Base-by-base conservation (phyloP, 2,113 vertebrate genomes). In the Polypterus senegalus region DNA sequence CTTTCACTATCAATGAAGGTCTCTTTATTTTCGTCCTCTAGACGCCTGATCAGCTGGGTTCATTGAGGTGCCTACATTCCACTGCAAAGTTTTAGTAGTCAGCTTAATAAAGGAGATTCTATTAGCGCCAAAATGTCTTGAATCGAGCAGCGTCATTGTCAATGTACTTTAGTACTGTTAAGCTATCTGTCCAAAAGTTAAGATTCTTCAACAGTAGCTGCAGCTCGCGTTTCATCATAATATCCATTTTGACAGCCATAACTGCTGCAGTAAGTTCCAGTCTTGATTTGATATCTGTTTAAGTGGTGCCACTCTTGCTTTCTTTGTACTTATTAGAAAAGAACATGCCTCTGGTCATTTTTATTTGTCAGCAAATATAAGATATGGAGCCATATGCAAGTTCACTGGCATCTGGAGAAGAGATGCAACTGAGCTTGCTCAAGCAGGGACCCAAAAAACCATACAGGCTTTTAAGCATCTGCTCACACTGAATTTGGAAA, bases 181-280 rank as follows among this genome's bases (percentile, higher is more conserved):
- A 63, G 57, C 58, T 64, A 67, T 67, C 57, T 7, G 57, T 64
- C 66, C 51, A 67, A n/a, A 60, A 64, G 9, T 55, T 49, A 4
- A 59, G 61, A 47, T 65, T 45, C 6, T 58, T 27, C 27, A 59
- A 63, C 3, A 61, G 46, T n/a, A 71, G 2, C 4, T 74, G 45
- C 10, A 70, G 54, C n/a, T 70, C 68, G 59, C 67, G 68, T 4
- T 47, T 70, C 43, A 71, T 8, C 44, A 69, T 44, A 9, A 51
- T 73, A 48, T 73, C 69, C 64, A 73, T 70, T 4, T 62, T 63
- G 3, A 60, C 4, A 49, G 67, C n/a, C n/a, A n/a, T n/a, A n/a
- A n/a, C n/a, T n/a, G n/a, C n/a, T n/a, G n/a, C n/a, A n/a, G n/a
- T n/a, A 6, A 69, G 7, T 57, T 72, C 66, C 69, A 71, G 61